phyloP scores from a whole-genome alignment of 2,797 vertebrate species.

The Halcyon smyrnensis region DNA sequence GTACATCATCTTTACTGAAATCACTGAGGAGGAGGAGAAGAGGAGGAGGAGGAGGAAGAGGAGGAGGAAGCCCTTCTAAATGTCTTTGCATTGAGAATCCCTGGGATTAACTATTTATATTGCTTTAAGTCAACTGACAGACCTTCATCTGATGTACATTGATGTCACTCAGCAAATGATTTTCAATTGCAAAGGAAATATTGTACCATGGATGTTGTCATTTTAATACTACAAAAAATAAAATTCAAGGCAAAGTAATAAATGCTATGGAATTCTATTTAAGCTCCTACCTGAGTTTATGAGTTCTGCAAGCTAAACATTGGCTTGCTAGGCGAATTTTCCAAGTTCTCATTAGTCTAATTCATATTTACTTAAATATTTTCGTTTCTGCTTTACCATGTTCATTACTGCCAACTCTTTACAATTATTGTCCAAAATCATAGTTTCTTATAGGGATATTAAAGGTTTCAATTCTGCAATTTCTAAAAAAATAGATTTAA shows the following conservation, averaged over 20 bases:
- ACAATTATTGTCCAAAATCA: neutral
- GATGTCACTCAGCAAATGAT: neutral
- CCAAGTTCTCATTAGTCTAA: slow-evolving; percentile 1
- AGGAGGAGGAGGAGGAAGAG: too few relatives aligned
- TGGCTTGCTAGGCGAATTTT: neutral
- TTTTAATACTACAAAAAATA: neutral
- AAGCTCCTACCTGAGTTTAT: neutral
- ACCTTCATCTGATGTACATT: neutral
- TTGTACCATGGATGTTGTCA: neutral
- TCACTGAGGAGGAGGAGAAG: neutral
- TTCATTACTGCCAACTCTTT: neutral
- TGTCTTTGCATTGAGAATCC: neutral
- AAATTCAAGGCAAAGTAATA: neutral
- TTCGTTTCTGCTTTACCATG: neutral
- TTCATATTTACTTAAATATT: slow-evolving; percentile 26
- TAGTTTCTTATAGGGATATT: neutral
- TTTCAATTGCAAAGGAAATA: neutral
- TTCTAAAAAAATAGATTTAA: neutral
- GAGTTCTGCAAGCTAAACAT: neutral
- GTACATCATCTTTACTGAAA: neutral
- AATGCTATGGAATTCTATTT: neutral
- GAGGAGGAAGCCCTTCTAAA: neutral
- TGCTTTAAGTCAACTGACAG: neutral
- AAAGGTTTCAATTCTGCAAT: neutral
- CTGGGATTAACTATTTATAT: neutral